phyloP scores from a whole-genome alignment of 2,888 invertebrate genomes.

The Tortrix viridana region DNA sequence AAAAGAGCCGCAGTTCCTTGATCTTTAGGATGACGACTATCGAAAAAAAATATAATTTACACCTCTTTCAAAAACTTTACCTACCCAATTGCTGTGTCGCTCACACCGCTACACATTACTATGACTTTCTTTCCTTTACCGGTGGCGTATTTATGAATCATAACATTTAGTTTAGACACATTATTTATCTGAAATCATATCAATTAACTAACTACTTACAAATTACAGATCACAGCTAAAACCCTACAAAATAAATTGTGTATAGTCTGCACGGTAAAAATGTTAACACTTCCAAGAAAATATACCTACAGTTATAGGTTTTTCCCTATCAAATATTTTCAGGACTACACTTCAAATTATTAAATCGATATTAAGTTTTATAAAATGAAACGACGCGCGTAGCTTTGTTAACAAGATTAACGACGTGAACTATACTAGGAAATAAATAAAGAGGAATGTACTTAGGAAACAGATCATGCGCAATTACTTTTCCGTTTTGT shows the following conservation, averaged over 20 bases:
- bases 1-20: too few species aligned
- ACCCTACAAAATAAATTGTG: constrained; percentile 43
- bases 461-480: neutral
- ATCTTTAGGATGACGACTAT: too few species aligned
- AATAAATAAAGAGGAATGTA: constrained; percentile 20
- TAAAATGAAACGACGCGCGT: neutral
- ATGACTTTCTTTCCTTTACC: too few species aligned
- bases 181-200: constrained; percentile 38
- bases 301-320: neutral
- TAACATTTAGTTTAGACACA: constrained; percentile 26
- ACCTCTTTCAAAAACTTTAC: too few species aligned
- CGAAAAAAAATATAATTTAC: too few species aligned
- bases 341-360: too few species aligned
- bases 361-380: neutral
- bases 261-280: constrained; percentile 13
- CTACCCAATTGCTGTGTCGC: too few species aligned
- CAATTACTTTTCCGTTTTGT: neutral
- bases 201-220: constrained; percentile 49
- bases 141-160: neutral
- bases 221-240: constrained; percentile 53
- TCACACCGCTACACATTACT: too few species aligned
- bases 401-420: neutral
- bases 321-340: neutral
- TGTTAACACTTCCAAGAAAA: constrained; percentile 2
- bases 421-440: constrained; percentile 2